These are phyloP conservation scores for Drosophila engyochracea DNA, from an alignment of 2,888 invertebrate species.

Conservation along the genomic window DNA sequence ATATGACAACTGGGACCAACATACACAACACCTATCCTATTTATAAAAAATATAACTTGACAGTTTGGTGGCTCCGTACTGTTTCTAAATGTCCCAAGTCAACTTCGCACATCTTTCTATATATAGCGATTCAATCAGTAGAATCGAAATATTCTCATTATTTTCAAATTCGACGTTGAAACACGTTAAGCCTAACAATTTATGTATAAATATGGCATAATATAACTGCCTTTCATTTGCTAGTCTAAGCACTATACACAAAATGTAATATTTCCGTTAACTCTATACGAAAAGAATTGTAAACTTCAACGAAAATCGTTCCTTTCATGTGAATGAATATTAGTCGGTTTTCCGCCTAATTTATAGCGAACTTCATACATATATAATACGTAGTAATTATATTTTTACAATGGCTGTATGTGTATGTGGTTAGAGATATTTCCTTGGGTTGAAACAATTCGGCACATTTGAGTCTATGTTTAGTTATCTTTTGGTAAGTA, in stretches of 20 bases:
- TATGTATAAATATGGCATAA: neutral
- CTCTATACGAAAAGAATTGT: neutral
- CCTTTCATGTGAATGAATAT: neutral
- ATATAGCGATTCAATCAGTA: neutral
- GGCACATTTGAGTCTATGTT: slow-evolving; percentile 13
- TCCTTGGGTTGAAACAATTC: slow-evolving; percentile 7
- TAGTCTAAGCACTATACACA: neutral
- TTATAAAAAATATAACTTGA: neutral
- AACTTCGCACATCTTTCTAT: neutral
- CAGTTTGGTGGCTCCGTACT: slow-evolving; percentile 4
- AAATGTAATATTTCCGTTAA: neutral
- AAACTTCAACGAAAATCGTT: neutral
- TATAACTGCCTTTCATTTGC: neutral
- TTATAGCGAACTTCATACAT: slow-evolving; percentile 2
- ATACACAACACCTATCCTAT: slow-evolving; percentile 9
- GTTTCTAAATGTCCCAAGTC: neutral
- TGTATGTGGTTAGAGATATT: slow-evolving; percentile 23
- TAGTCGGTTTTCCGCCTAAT: neutral
- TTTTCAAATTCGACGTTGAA: neutral
- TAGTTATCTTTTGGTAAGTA: slow-evolving; percentile 43
- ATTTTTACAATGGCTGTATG: slow-evolving; percentile 22
- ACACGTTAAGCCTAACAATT: neutral
- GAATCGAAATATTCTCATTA: neutral
- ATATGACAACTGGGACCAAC: slow-evolving; percentile 11
- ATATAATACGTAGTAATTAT: slow-evolving; percentile 5